These are phyloP conservation scores for Chromoteleia sp. DNA, from an alignment of 2,888 invertebrate species.

Conservation along the genomic window DNA sequence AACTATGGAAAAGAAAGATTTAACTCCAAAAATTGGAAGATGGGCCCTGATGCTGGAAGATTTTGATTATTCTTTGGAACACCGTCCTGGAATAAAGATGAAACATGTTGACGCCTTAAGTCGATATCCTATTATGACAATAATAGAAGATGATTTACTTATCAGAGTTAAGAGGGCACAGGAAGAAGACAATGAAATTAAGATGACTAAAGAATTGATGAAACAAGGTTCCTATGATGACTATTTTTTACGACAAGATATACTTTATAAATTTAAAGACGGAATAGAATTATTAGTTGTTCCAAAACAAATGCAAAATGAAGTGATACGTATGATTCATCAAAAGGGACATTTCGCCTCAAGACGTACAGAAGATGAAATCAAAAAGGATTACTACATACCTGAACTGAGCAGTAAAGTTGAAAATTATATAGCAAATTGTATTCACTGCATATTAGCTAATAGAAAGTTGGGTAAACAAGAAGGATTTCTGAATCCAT, in stretches of 20 bases:
- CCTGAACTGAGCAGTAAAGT: constrained; percentile 4
- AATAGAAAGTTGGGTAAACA: constrained; percentile 22
- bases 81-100: constrained; percentile 16
- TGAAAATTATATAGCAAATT: constrained; percentile 6
- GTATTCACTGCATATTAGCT: neutral
- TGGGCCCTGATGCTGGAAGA: constrained; percentile 14
- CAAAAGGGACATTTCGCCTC: constrained; percentile 17
- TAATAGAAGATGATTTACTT: neutral
- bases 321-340: neutral
- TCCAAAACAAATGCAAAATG: constrained; percentile 12
- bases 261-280: constrained; percentile 12
- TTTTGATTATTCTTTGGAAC: constrained; percentile 9
- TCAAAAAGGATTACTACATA: constrained; percentile 25
- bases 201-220: neutral
- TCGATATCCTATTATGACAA: neutral
- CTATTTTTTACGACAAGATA: neutral
- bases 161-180: constrained; percentile 7
- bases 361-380: constrained; percentile 21
- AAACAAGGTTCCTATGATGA: constrained; percentile 10
- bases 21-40: constrained; percentile 6
- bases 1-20: constrained; percentile 21
- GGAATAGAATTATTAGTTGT: constrained; percentile 10
- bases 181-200: constrained; percentile 2
- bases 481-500: constrained; percentile 3
- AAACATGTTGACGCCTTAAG: constrained; percentile 13